Conservation (phyloP, 2,113 vertebrate genomes). For the Phoenicopterus ruber region DNA sequence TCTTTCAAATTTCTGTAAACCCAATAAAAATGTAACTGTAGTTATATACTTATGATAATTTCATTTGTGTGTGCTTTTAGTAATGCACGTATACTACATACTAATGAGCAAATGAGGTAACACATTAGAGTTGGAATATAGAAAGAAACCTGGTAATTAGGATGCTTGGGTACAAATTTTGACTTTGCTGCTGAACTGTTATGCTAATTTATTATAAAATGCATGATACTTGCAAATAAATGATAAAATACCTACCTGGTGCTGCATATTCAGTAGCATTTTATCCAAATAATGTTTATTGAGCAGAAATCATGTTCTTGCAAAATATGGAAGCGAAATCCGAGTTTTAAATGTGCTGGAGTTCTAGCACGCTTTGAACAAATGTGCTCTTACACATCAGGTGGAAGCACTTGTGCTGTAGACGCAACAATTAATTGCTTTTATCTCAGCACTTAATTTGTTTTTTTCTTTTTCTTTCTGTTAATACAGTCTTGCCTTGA, state of each 20-base stretch:
- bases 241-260: slow-evolving; percentile 5
- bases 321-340: not conserved
- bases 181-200: slow-evolving; percentile 44
- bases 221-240: slow-evolving; percentile 48
- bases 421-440: not conserved
- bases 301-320: not conserved
- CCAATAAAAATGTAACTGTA: slow-evolving; percentile 22
- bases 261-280: not conserved
- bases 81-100: slow-evolving; percentile 24
- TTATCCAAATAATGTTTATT: slow-evolving; percentile 3
- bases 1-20: slow-evolving; percentile 10
- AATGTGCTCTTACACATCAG: not conserved
- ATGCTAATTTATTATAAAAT: slow-evolving; percentile 56
- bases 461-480: not conserved
- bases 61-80: slow-evolving; percentile 24
- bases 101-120: slow-evolving; percentile 46
- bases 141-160: slow-evolving; percentile 27
- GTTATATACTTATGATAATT: slow-evolving; percentile 43
- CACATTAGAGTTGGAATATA: not conserved
- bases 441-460: not conserved
- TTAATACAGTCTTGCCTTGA: not conserved
- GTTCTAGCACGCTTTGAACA: not conserved
- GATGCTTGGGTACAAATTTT: slow-evolving; percentile 25
- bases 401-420: not conserved
- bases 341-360: not conserved